Evolutionary conservation across 2,888 invertebrate species (phyloP), one percentile per base, ranked within the genome.

Genomic region (Zonitis immaculata): DNA sequence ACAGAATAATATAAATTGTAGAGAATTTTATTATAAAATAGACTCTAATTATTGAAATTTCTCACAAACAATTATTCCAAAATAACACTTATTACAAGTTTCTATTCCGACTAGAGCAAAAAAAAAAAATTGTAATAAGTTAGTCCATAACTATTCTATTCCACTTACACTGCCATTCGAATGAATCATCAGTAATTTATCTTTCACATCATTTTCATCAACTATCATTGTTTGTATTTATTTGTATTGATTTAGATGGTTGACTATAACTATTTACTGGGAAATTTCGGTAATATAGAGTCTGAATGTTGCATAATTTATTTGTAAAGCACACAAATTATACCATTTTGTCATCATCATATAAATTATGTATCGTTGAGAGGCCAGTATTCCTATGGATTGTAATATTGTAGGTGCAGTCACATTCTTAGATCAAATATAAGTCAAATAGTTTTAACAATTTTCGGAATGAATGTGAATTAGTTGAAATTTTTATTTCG

Each of bases 361-460:
- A n/a, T 22, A 22, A 22, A 60, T 65, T 63, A 62, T 65, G 63
- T 69, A 67, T 61, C 64, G 60, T 60, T 62, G 67, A 68, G n/a
- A n/a, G n/a, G 72, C 73, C 75, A 74, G 75, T 74, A 74, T 73
- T 74, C 73, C 72, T 74, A 73, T 71, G 66, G 68, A 66, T 59
- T 61, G 62, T 64, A 66, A n/a, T 60, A 63, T 39, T 65, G 67
- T 71, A 68, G 67, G 62, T 61, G 42, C 56, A 74, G 73, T 74
- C 74, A 75, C 72, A 69, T 69, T 73, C 60, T 39, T 75, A 74
- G 73, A 71, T 73, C 71, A 72, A 73, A 74, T 72, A 73, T 69
- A 65, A 67, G 65, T 59, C 49, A 67, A 22, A 39, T 39, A 67
- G 68, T 61, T 61, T 61, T 49, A 48, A 52, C 67, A 65, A 66